Conservation (phyloP, 2,888 invertebrate genomes). For the Campoplex nolae region DNA sequence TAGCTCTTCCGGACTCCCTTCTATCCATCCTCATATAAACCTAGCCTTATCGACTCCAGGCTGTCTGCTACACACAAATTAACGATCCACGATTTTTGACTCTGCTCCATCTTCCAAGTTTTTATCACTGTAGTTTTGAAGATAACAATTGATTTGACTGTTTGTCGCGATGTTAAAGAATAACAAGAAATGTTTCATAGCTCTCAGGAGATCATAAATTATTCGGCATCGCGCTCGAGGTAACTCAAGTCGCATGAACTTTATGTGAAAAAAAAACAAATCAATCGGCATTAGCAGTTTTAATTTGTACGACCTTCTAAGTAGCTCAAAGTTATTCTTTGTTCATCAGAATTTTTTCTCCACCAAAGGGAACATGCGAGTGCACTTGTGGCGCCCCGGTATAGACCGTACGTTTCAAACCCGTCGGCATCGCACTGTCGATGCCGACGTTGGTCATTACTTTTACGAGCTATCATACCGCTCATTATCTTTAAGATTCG, state of each 20-base stretch:
- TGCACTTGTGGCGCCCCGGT: slow-evolving; percentile 41
- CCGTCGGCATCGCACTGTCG: slow-evolving; percentile 62
- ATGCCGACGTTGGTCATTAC: slow-evolving; percentile 80
- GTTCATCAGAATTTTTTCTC: slow-evolving; percentile 9
- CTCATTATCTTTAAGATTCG: slow-evolving; percentile 81
- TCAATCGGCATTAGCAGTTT: not conserved
- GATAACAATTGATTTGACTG: slow-evolving; percentile 58
- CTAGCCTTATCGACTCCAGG: slow-evolving; percentile 60
- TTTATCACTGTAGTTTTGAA: not conserved
- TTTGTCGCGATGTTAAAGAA: not conserved
- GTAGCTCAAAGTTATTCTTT: not conserved
- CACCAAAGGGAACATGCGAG: slow-evolving; percentile 20
- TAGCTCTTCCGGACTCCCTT: slow-evolving; percentile 45
- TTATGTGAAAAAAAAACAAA: not conserved
- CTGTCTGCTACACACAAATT: slow-evolving; percentile 32
- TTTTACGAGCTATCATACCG: slow-evolving; percentile 83
- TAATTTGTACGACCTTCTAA: not conserved
- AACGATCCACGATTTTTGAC: slow-evolving; percentile 50
- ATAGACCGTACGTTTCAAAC: slow-evolving; percentile 42
- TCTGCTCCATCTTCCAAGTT: slow-evolving; percentile 18
- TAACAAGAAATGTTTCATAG: not conserved
- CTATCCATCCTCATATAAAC: slow-evolving; percentile 49
- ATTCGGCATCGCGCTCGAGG: slow-evolving; percentile 33
- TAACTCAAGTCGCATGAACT: too few species aligned
- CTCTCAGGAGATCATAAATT: slow-evolving; percentile 46